A percentile compares a stretch with the other conserved stretches of the same genome.
Conservation (phyloP, 1,140 invertebrate species). For the Calephelis virginiensis region DNA sequence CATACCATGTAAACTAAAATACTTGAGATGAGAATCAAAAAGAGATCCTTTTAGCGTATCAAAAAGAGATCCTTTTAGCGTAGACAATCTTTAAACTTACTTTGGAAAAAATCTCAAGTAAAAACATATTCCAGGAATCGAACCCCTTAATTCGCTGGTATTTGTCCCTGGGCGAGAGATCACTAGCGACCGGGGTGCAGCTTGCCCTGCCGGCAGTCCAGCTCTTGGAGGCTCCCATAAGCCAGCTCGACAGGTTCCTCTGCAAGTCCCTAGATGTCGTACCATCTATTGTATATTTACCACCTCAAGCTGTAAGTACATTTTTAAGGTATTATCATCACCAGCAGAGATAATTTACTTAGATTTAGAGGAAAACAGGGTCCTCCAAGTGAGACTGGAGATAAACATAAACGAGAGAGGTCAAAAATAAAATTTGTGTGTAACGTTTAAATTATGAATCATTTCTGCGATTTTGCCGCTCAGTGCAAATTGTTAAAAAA, state of each 20-base stretch:
- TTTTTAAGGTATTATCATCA: not conserved
- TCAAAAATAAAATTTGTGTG: too few species aligned
- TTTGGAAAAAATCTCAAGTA: not conserved
- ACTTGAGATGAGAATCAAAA: too few species aligned
- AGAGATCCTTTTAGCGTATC: too few species aligned
- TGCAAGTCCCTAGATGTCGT: constrained; percentile 88
- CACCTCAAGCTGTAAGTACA: constrained; percentile 85
- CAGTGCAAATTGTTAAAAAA: too few species aligned
- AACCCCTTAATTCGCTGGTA: constrained; percentile 86
- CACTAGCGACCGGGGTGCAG: constrained; percentile 83
- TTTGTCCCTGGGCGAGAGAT: constrained; percentile 84
- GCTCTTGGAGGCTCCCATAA: constrained; percentile 83
- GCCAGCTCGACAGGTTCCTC: constrained; percentile 85
- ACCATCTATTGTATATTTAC: constrained; percentile 84
- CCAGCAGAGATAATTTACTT: not conserved
- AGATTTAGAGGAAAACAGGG: too few species aligned
- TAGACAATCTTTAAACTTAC: not conserved
- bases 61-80: too few species aligned
- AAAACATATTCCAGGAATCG: constrained; percentile 76
- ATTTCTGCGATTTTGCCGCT: too few species aligned
- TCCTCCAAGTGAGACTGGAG: too few species aligned
- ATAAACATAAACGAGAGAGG: too few species aligned
- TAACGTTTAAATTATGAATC: too few species aligned
- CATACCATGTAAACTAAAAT: too few species aligned
- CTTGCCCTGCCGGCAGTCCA: constrained; percentile 83